A percentile compares a stretch with the other conserved stretches of the same genome.
Conservation (phyloP, 2,113 vertebrate genomes). For the Perca fluviatilis region DNA sequence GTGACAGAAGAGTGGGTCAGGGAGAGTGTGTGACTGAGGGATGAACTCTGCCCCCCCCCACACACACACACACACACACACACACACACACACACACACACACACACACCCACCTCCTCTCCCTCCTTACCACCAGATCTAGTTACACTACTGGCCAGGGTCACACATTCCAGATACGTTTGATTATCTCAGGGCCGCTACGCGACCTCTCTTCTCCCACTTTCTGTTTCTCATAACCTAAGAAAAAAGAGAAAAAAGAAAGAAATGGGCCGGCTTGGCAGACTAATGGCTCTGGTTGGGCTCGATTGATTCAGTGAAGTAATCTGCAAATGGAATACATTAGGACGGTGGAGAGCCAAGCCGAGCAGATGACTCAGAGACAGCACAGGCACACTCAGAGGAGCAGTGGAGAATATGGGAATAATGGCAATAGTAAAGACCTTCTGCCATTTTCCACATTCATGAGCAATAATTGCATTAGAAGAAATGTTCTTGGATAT, state of each 20-base stretch:
- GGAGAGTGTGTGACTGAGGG: slow-evolving; percentile 73
- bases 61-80: too few relatives aligned
- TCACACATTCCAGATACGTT: slow-evolving; percentile 73
- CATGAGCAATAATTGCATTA: slow-evolving; percentile 5
- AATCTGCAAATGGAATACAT: slow-evolving; percentile 84
- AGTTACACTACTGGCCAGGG: slow-evolving; percentile 65
- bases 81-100: not conserved
- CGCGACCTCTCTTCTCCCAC: slow-evolving; percentile 37
- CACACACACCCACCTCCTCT: slow-evolving; percentile 14
- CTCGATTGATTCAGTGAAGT: slow-evolving; percentile 82
- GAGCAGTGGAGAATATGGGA: slow-evolving; percentile 58
- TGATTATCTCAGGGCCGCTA: slow-evolving; percentile 64
- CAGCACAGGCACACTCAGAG: slow-evolving; percentile 48
- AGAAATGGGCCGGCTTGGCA: slow-evolving; percentile 62
- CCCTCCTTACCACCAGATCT: slow-evolving; percentile 49
- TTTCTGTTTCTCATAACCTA: slow-evolving; percentile 60
- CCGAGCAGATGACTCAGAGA: slow-evolving; percentile 74
- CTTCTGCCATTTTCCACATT: slow-evolving; percentile 40
- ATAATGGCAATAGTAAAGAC: slow-evolving; percentile 39
- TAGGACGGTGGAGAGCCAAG: slow-evolving; percentile 62
- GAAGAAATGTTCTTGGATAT: not conserved
- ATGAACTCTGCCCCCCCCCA: slow-evolving; percentile 65
- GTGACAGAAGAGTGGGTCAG: slow-evolving; percentile 64
- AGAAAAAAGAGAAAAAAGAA: slow-evolving; percentile 11
- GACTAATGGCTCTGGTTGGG: slow-evolving; percentile 78